Conservation (phyloP, 2,797 vertebrate genomes). For the Labroides dimidiatus region DNA sequence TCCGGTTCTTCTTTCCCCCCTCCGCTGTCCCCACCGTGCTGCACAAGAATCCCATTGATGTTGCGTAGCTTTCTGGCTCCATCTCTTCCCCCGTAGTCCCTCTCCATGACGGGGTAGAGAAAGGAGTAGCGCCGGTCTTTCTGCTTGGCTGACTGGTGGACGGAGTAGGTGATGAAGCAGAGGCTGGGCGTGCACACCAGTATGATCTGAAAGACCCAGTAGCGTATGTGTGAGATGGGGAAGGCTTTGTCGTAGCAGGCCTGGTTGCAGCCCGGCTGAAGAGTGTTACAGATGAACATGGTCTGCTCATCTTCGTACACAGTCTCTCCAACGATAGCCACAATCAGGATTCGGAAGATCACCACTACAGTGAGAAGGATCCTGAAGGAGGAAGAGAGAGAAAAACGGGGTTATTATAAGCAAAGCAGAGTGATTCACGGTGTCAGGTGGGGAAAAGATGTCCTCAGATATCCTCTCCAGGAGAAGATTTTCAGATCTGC, state of each 20-base stretch:
- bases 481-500: background rate
- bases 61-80: conserved; percentile 82
- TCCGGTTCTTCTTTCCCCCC: conserved; percentile 85
- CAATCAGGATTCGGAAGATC: conserved; percentile 93
- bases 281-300: conserved; percentile 94
- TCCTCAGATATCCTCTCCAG: conserved; percentile 44
- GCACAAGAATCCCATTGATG: conserved; percentile 84
- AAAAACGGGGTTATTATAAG: conserved; percentile 35
- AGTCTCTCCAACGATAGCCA: conserved; percentile 92
- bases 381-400: conserved; percentile 69
- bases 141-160: conserved; percentile 90
- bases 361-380: conserved; percentile 94
- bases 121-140: conserved; percentile 87
- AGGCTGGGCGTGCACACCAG: conserved; percentile 90
- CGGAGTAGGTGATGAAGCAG: conserved; percentile 92
- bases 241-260: conserved; percentile 94
- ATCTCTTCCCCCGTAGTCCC: conserved; percentile 76
- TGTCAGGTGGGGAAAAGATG: conserved; percentile 9
- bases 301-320: conserved; percentile 94
- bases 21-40: conserved; percentile 74
- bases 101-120: conserved; percentile 87
- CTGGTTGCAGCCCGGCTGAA: conserved; percentile 94
- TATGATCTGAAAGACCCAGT: conserved; percentile 93
- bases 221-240: conserved; percentile 93
- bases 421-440: conserved; percentile 2